Percentiles rank a stretch among this genome's conserved stretches.
These are phyloP conservation scores for Notamacropus eugenii DNA, from an alignment of 2,797 vertebrate genomes.

Conservation along the genomic window DNA sequence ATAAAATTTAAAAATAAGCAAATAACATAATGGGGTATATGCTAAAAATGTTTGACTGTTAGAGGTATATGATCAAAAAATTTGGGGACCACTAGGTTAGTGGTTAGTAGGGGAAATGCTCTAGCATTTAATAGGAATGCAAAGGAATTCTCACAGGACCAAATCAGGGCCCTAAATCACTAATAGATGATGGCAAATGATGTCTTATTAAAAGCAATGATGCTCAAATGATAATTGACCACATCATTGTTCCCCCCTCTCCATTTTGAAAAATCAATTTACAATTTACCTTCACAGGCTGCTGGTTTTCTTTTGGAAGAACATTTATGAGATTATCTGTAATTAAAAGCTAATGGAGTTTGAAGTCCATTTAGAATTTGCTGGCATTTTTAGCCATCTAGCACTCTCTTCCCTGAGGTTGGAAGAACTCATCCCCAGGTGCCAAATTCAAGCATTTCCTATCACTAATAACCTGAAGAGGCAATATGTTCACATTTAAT, in stretches of 20 bases:
- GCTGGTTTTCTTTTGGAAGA: constrained; percentile 70
- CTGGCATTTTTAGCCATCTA: constrained; percentile 43
- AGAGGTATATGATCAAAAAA: neutral
- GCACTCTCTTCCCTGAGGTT: constrained; percentile 43
- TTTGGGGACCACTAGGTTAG: neutral
- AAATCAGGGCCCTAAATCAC: constrained; percentile 23
- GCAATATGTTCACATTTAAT: constrained; percentile 42
- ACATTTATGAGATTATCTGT: constrained; percentile 70
- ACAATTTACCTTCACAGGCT: constrained; percentile 67
- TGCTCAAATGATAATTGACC: constrained; percentile 64
- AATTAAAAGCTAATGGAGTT: constrained; percentile 76
- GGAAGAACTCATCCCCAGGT: neutral
- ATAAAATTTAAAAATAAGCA: neutral
- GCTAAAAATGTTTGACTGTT: neutral
- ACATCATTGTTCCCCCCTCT: constrained; percentile 6
- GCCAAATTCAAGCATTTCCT: constrained; percentile 39
- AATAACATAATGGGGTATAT: neutral
- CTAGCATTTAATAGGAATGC: constrained; percentile 24
- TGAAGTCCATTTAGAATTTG: constrained; percentile 64
- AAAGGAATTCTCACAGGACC: constrained; percentile 9
- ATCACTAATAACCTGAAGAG: constrained; percentile 20
- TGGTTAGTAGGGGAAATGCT: neutral
- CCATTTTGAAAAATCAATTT: constrained; percentile 65
- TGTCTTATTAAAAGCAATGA: constrained; percentile 54
- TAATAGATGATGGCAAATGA: constrained; percentile 41